These are phyloP conservation scores for Corythaixoides concolor DNA, from an alignment of 2,113 vertebrate genomes.

Conservation along the genomic window DNA sequence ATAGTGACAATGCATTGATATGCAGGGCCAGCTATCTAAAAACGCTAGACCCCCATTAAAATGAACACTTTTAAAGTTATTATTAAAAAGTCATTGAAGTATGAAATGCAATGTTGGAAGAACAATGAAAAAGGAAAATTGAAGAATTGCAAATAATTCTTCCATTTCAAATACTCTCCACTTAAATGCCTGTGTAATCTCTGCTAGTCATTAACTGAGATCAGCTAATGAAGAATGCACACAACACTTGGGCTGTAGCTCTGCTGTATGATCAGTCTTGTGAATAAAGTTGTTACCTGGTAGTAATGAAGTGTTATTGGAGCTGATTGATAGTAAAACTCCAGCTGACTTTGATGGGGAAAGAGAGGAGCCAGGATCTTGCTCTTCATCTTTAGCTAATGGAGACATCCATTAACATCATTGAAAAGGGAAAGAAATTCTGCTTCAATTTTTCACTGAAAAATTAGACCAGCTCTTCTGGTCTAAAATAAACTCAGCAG, in stretches of 20 bases:
- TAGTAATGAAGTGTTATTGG: background rate
- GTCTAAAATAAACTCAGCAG: background rate
- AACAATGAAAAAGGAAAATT: background rate
- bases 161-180: background rate
- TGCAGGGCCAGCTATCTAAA: background rate
- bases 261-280: background rate
- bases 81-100: conserved; percentile 31
- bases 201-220: background rate
- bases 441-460: background rate
- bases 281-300: background rate
- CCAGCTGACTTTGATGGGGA: background rate
- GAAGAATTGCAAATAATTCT: background rate
- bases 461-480: background rate
- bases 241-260: background rate
- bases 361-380: background rate
- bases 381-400: background rate
- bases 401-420: background rate
- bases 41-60: background rate
- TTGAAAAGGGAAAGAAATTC: background rate
- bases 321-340: background rate
- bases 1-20: conserved; percentile 5
- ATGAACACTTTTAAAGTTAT: background rate
- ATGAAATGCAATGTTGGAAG: background rate
- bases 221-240: background rate
- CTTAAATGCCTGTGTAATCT: background rate